Evolutionary conservation across 2,113 vertebrate genomes (phyloP).

Genomic region (Esox niger): DNA sequence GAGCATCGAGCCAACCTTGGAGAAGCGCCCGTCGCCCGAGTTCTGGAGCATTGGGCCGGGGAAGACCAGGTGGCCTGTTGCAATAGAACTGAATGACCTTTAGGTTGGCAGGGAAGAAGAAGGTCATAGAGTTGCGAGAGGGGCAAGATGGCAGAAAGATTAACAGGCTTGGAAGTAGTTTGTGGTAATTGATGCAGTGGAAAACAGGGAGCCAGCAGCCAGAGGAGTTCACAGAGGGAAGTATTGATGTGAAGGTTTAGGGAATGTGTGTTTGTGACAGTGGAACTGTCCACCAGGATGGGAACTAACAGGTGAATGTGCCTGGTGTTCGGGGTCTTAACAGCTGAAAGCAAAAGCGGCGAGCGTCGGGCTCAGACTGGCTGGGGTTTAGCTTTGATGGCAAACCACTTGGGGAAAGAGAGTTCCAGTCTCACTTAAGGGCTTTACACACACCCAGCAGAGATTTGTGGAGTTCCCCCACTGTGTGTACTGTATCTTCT

Average conservation of each 20-base stretch:
- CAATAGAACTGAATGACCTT: too few species aligned
- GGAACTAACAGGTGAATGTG: background rate
- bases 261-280: too few species aligned
- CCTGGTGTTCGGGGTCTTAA: slow-evolving; percentile 35
- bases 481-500: too few species aligned
- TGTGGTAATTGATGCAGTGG: too few species aligned
- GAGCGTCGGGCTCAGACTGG: slow-evolving; percentile 1
- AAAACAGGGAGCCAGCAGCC: slow-evolving; percentile 3
- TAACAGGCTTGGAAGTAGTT: slow-evolving; percentile 39
- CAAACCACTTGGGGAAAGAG: slow-evolving; percentile 32
- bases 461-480: too few species aligned
- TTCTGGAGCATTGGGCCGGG: too few species aligned
- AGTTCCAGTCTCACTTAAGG: slow-evolving; percentile 39
- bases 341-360: slow-evolving; percentile 54
- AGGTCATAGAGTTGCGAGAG: too few species aligned
- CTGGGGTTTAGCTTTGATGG: slow-evolving; percentile 45
- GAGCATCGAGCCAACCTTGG: too few species aligned
- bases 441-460: too few species aligned
- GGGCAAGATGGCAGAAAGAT: slow-evolving; percentile 12
- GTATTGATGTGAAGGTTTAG: slow-evolving; percentile 4
- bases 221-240: slow-evolving; percentile 10
- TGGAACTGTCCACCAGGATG: background rate
- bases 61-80: too few species aligned
- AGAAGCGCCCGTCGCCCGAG: too few species aligned
- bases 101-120: too few species aligned